Percentiles rank a stretch among this genome's conserved stretches.
Conservation (phyloP, 2,113 vertebrate species). For the Brachirus orientalis region DNA sequence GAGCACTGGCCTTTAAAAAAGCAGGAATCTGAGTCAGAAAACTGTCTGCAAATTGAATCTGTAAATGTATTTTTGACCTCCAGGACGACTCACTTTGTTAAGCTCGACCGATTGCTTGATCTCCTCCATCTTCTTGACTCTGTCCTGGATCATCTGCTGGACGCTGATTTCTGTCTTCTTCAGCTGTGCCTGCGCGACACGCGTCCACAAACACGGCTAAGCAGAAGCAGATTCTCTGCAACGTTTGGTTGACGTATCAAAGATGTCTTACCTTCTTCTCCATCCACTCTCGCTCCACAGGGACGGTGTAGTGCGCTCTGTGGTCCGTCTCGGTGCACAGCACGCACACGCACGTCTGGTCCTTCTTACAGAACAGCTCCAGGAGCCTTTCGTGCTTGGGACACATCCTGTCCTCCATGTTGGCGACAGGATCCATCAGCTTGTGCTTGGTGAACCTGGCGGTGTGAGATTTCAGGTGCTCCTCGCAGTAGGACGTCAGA, state of each 20-base stretch:
- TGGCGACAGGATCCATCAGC: constrained; percentile 80
- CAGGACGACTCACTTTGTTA: constrained; percentile 72
- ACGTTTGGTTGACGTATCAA: neutral
- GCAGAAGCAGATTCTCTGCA: too few relatives aligned
- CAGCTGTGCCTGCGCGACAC: constrained; percentile 70
- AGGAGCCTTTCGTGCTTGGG: constrained; percentile 79
- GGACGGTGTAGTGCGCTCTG: constrained; percentile 80
- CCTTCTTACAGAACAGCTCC: constrained; percentile 85
- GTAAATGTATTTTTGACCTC: too few relatives aligned
- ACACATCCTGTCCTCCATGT: constrained; percentile 84
- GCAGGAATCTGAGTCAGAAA: neutral
- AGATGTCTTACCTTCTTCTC: constrained; percentile 78
- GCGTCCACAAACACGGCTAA: constrained; percentile 3
- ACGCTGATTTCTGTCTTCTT: constrained; percentile 80
- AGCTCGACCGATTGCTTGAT: constrained; percentile 75
- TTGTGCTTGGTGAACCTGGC: constrained; percentile 83
- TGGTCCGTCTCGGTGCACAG: constrained; percentile 83
- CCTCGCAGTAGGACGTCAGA: constrained; percentile 84
- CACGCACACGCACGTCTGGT: constrained; percentile 82
- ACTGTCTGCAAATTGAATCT: neutral
- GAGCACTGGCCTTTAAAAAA: constrained; percentile 69
- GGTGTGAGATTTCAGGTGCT: constrained; percentile 79
- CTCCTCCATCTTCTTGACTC: constrained; percentile 80
- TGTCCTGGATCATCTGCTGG: constrained; percentile 82
- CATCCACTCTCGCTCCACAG: constrained; percentile 79